A percentile compares a stretch with the other conserved stretches of the same genome.
phyloP scores from a whole-genome alignment of 2,113 vertebrate species.

The Pelecanoides urinatrix region DNA sequence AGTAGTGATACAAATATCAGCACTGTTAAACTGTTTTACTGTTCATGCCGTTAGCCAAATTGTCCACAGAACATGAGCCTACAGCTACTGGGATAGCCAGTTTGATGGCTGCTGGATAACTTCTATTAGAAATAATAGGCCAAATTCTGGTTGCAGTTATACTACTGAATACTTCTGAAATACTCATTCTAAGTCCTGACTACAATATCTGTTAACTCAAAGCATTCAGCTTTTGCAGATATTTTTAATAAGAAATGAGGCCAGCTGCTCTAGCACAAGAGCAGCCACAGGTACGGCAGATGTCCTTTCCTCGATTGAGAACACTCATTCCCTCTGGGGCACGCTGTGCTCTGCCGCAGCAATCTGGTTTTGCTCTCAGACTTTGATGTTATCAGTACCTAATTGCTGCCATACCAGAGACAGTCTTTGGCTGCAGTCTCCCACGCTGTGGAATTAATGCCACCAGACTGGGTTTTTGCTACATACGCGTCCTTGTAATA shows the following conservation, averaged over 20 bases:
- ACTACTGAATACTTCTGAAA: background rate
- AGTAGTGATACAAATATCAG: background rate
- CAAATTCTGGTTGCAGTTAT: background rate
- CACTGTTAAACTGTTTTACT: background rate
- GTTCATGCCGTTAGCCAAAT: background rate
- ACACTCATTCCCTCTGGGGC: background rate
- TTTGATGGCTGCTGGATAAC: background rate
- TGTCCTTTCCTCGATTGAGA: background rate
- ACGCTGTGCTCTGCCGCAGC: background rate
- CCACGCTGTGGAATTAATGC: background rate
- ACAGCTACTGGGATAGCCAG: background rate
- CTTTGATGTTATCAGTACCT: slow-evolving; percentile 33
- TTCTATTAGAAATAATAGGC: background rate
- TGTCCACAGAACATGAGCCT: background rate
- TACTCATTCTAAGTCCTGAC: background rate
- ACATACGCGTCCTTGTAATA: background rate
- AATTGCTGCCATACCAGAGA: slow-evolving; percentile 47
- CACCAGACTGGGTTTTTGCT: background rate
- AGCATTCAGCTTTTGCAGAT: background rate
- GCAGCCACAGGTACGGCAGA: background rate
- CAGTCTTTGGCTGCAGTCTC: slow-evolving; percentile 18
- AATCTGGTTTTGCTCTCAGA: slow-evolving; percentile 41
- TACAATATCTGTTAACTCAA: background rate
- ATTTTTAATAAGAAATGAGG: background rate
- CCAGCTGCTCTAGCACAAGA: background rate